These are phyloP conservation scores for Helicolenus hilgendorfi DNA, from an alignment of 2,797 vertebrate species.

Conservation along the genomic window DNA sequence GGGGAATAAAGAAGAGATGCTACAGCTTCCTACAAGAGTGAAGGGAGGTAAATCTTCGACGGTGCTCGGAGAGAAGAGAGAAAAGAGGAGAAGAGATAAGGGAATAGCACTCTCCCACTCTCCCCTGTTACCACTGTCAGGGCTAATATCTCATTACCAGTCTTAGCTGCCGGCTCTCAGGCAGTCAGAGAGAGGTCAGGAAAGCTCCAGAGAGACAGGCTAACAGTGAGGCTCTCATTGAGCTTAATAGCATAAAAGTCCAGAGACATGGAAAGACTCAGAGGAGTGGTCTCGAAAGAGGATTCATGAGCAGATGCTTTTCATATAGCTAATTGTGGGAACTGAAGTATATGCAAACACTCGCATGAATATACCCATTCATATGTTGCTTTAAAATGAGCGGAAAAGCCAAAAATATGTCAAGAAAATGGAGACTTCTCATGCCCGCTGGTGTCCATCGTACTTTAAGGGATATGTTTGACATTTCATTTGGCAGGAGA, in stretches of 20 bases:
- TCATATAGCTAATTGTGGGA: constrained; percentile 31
- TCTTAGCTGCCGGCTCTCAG: constrained; percentile 58
- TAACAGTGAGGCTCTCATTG: constrained; percentile 46
- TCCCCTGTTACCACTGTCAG: constrained; percentile 59
- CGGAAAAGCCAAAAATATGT: background rate
- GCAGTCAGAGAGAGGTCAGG: constrained; percentile 79
- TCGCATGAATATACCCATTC: background rate
- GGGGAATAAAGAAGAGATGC: background rate
- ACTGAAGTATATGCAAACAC: background rate
- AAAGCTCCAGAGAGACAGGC: constrained; percentile 53
- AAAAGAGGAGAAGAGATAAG: constrained; percentile 30
- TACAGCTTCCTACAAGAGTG: background rate
- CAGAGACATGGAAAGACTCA: constrained; percentile 41
- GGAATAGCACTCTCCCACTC: constrained; percentile 35
- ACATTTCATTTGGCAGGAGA: constrained; percentile 14
- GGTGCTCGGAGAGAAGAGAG: background rate
- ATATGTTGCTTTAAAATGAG: background rate
- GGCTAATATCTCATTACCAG: constrained; percentile 77
- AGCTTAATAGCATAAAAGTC: constrained; percentile 50
- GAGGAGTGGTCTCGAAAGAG: constrained; percentile 24
- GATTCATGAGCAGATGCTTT: constrained; percentile 5
- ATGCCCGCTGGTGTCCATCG: background rate
- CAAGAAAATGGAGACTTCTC: background rate
- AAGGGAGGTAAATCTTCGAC: constrained; percentile 10
- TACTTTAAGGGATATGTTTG: background rate